Evolutionary conservation across 2,113 vertebrate genomes (phyloP).

Genomic region (Hippocampus comes): DNA sequence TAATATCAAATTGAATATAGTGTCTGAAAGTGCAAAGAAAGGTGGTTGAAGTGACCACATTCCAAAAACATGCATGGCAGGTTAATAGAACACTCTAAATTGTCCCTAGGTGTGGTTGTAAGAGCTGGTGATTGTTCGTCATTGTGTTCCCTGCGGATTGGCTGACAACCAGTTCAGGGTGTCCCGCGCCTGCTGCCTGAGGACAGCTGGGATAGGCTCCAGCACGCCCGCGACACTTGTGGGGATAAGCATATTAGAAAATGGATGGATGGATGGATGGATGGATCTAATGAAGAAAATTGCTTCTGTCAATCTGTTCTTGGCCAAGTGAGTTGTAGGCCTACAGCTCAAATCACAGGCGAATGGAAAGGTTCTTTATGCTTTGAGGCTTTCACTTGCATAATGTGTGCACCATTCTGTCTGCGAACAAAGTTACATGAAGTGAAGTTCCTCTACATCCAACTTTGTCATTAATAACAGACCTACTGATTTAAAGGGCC

Average conservation of each 20-base stretch:
- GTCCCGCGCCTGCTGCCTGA: no score
- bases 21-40: constrained; percentile 21
- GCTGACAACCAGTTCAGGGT: no score
- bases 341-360: neutral
- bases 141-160: no score
- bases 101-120: no score
- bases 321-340: constrained; percentile 2
- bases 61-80: no score
- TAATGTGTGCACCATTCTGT: neutral
- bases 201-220: neutral
- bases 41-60: constrained; percentile 23
- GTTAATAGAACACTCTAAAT: no score
- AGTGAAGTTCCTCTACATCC: constrained; percentile 26
- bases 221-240: neutral
- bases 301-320: constrained; percentile 43
- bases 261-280: no score
- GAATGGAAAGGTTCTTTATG: neutral
- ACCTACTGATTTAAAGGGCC: constrained; percentile 48
- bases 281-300: constrained; percentile 24
- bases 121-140: no score
- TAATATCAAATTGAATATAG: constrained; percentile 7
- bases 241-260: no score
- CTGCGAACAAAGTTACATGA: neutral
- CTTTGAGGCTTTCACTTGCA: neutral
- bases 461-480: constrained; percentile 49